These are phyloP conservation scores for Pogonocherus hispidulus DNA, from an alignment of 2,888 invertebrate species.

Conservation along the genomic window DNA sequence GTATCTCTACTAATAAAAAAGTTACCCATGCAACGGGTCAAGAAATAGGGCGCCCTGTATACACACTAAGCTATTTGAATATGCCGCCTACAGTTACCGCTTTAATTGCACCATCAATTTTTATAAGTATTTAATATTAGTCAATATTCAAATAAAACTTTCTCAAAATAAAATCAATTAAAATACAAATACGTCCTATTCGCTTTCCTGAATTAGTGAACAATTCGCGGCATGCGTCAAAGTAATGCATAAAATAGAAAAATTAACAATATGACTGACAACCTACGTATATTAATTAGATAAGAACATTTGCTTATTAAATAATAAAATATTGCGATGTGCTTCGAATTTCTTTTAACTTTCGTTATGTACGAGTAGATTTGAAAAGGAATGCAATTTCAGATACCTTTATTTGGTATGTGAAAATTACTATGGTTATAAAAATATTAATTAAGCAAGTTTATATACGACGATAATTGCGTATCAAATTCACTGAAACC, in stretches of 20 bases:
- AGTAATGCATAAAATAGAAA: conserved; percentile 5
- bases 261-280: conserved; percentile 12
- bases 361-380: conserved; percentile 25
- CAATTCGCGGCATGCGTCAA: conserved; percentile 28
- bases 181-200: conserved; percentile 26
- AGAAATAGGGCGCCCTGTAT: no score
- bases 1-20: no score
- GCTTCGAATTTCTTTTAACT: conserved; percentile 2
- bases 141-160: conserved; percentile 10
- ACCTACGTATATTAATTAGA: conserved; percentile 17
- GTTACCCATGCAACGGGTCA: no score
- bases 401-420: conserved; percentile 17
- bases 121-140: conserved; percentile 17
- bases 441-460: conserved; percentile 12
- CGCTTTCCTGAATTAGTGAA: conserved; percentile 19
- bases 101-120: conserved; percentile 19
- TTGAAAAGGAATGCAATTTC: conserved; percentile 7
- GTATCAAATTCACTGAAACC: no score
- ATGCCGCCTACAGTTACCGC: conserved; percentile 24
- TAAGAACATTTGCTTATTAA: conserved; percentile 17
- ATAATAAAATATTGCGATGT: not conserved
- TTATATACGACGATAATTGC: conserved; percentile 2
- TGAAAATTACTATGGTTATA: not conserved
- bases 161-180: conserved; percentile 25
- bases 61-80: not conserved